phyloP scores from a whole-genome alignment of 2,113 vertebrate genomes.

The Nycticorax nycticorax region DNA sequence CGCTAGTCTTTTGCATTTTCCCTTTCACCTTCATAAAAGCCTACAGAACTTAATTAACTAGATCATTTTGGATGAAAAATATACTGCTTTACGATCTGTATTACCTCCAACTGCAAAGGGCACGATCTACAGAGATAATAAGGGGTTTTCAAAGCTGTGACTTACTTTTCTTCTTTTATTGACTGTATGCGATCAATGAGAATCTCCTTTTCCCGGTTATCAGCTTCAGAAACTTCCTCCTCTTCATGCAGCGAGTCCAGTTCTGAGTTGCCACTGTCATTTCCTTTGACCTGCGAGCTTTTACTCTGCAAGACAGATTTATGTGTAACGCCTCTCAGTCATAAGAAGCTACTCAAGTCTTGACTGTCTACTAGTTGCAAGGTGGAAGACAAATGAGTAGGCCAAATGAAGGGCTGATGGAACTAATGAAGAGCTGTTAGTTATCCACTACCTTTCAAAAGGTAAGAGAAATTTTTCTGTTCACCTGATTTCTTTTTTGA shows the following conservation, averaged over 20 bases:
- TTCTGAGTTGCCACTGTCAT: slow-evolving; percentile 31
- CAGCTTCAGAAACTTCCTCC: slow-evolving; percentile 80
- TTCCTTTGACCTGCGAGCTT: slow-evolving; percentile 48
- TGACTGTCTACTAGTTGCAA: neutral
- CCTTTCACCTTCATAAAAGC: neutral
- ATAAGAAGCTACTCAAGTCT: neutral
- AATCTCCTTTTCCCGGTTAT: slow-evolving; percentile 82
- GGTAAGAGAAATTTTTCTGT: neutral
- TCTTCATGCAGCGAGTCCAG: slow-evolving; percentile 81
- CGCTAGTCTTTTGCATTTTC: neutral
- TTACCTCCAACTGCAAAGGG: neutral
- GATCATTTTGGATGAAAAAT: neutral
- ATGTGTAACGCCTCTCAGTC: neutral
- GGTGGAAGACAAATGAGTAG: neutral
- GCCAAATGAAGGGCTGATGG: neutral
- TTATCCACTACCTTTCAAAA: neutral
- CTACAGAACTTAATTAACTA: neutral
- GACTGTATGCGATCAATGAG: slow-evolving; percentile 91
- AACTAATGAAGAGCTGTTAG: neutral
- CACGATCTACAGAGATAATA: neutral
- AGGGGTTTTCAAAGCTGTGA: neutral
- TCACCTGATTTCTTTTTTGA: neutral
- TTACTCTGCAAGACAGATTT: slow-evolving; percentile 66
- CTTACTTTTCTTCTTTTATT: slow-evolving; percentile 96
- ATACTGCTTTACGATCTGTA: neutral